phyloP scores from a whole-genome alignment of 2,888 invertebrate genomes.

The Gastrophysa polygoni region DNA sequence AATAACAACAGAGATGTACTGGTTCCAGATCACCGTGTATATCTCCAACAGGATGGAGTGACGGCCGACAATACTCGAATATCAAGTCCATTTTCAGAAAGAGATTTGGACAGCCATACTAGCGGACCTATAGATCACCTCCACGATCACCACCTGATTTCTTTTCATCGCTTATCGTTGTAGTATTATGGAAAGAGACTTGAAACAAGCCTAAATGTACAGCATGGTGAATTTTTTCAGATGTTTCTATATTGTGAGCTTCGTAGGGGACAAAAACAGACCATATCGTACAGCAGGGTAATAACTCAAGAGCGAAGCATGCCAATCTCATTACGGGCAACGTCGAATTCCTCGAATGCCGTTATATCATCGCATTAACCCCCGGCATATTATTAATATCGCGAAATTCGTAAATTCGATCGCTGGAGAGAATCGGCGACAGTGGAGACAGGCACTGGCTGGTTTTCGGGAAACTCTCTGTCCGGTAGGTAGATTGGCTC shows the following conservation, averaged over 20 bases:
- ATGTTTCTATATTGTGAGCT: background rate
- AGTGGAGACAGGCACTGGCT: background rate
- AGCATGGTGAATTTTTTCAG: too few relatives aligned
- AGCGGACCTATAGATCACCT: too few relatives aligned
- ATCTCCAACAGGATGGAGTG: too few relatives aligned
- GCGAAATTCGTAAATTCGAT: background rate
- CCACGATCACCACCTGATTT: too few relatives aligned
- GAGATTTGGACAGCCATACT: too few relatives aligned
- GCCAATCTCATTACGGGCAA: slow-evolving; percentile 16
- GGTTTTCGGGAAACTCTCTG: slow-evolving; percentile 27
- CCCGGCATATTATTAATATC: background rate
- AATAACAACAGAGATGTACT: too few relatives aligned
- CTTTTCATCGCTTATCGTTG: too few relatives aligned
- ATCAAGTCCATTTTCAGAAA: too few relatives aligned
- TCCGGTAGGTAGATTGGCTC: slow-evolving; percentile 54
- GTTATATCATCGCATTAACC: background rate
- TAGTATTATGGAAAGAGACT: too few relatives aligned
- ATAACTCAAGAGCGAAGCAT: background rate
- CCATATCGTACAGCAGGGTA: background rate
- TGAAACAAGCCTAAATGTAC: too few relatives aligned
- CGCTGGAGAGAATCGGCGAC: background rate
- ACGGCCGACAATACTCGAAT: too few relatives aligned
- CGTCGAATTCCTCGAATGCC: background rate
- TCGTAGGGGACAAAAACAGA: background rate
- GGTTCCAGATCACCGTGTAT: too few relatives aligned